Evolutionary conservation across 2,888 invertebrate genomes (phyloP), one percentile per base, ranked within the genome.

Genomic region (Tholera decimalis): DNA sequence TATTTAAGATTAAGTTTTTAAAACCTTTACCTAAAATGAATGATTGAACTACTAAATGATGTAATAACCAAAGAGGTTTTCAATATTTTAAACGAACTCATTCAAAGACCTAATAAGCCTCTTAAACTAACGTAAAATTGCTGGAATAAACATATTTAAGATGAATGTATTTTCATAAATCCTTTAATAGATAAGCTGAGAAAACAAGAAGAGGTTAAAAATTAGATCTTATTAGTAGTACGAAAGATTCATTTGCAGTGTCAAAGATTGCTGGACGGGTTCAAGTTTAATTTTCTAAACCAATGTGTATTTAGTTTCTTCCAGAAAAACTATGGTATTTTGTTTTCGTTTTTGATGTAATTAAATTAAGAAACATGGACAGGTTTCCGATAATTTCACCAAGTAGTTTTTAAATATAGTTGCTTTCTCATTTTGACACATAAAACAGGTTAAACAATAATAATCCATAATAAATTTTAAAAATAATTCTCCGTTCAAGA

Each of bases 1-100:
- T 49, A 55, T 75, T 68, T 28, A 46, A 58, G 37, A 13, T 43
- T 8, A 49, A 63, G 33, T 56, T 54, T 63, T 63, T 33, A 1
- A 39, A 56, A 33, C 8, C 15, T 24, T n/a, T 47, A 41, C 41
- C 20, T 41, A 46, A 49, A n/a, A n/a, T n/a, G n/a, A n/a, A 69
- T 44, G 0, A 51, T 37, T 69, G 33, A 51, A 69, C 39, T 41
- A 47, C 55, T 44, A 33, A 51, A 51, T 43, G 4, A 43, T 18
- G 44, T 43, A 18, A 39, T 51, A 47, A 51, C 13, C 11, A 53
- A 51, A 55, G 15, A 39, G 41, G 37, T 33, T 58, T 55, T 15
- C 15, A 67, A 60, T 22, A 22, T n/a, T 30, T 56, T 24, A 26
- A 44, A 44, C 51, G 39, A 33, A 51, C 62, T 33, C 11, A 39